Evolutionary conservation across 2,888 invertebrate species (phyloP).

Genomic region (Agrochola lota): DNA sequence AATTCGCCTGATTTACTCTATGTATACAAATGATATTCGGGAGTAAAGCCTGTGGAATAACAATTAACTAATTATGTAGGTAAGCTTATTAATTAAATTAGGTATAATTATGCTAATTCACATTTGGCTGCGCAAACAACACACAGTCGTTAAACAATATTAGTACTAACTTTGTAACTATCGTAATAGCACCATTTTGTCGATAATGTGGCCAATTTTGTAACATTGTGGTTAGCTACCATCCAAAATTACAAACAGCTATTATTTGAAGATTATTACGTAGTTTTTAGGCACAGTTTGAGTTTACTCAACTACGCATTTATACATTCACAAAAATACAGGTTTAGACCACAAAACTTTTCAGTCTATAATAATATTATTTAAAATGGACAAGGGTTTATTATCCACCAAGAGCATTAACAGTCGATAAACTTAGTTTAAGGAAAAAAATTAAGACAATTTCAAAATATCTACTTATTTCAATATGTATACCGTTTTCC

Average conservation of each 20-base stretch:
- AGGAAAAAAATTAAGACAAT: no score
- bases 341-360: background rate
- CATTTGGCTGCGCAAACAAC: slow-evolving; percentile 47
- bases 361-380: background rate
- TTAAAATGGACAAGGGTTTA: background rate
- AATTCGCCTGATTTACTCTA: background rate
- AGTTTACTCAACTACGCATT: background rate
- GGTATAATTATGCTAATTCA: slow-evolving; percentile 52
- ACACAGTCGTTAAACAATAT: slow-evolving; percentile 41
- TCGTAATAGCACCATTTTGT: slow-evolving; percentile 30
- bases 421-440: no score
- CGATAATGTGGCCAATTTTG: slow-evolving; percentile 49
- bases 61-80: slow-evolving; percentile 56
- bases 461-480: no score
- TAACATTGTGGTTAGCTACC: slow-evolving; percentile 29
- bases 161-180: slow-evolving; percentile 2
- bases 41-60: slow-evolving; percentile 27
- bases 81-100: slow-evolving; percentile 57
- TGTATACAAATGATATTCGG: slow-evolving; percentile 12
- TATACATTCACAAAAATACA: background rate
- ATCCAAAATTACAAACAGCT: slow-evolving; percentile 18
- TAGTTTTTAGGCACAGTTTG: slow-evolving; percentile 1
- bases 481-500: no score
- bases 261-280: slow-evolving; percentile 30
- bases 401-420: no score